These are phyloP conservation scores for Eidolon helvum DNA, from an alignment of 2,113 vertebrate species.

Conservation along the genomic window DNA sequence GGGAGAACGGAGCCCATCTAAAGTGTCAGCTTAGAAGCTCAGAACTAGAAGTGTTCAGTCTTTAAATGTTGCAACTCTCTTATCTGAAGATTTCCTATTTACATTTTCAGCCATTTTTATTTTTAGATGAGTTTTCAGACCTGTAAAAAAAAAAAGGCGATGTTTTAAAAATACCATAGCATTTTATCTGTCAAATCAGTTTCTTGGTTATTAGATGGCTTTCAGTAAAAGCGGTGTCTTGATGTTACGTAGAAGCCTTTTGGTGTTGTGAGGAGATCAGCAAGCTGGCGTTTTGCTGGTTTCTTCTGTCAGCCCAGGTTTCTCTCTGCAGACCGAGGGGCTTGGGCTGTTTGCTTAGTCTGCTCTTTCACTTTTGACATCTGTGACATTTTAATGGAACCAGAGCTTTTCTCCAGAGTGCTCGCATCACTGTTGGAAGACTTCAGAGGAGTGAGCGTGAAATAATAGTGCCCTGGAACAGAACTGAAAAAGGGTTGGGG, in stretches of 20 bases:
- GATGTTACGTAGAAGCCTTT: neutral
- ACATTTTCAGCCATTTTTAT: neutral
- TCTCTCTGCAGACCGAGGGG: neutral
- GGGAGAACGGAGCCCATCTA: neutral
- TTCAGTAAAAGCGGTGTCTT: neutral
- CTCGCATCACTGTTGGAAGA: neutral
- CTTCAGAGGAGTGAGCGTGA: neutral
- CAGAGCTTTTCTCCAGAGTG: neutral
- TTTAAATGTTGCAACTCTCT: neutral
- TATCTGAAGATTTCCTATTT: neutral
- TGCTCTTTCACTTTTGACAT: neutral
- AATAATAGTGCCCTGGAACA: neutral
- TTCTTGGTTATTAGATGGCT: neutral
- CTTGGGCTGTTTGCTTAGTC: neutral
- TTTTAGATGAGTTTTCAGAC: neutral
- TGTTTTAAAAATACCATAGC: neutral
- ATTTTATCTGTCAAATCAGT: neutral
- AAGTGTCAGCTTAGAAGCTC: neutral
- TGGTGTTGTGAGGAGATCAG: neutral
- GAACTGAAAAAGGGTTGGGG: neutral
- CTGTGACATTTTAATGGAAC: neutral
- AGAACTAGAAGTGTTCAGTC: neutral
- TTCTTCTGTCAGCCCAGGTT: neutral
- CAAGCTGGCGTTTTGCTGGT: rapidly evolving
- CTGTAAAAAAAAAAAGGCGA: neutral